These are phyloP conservation scores for Neostethus bicornis DNA, from an alignment of 2,797 vertebrate genomes.

Conservation along the genomic window DNA sequence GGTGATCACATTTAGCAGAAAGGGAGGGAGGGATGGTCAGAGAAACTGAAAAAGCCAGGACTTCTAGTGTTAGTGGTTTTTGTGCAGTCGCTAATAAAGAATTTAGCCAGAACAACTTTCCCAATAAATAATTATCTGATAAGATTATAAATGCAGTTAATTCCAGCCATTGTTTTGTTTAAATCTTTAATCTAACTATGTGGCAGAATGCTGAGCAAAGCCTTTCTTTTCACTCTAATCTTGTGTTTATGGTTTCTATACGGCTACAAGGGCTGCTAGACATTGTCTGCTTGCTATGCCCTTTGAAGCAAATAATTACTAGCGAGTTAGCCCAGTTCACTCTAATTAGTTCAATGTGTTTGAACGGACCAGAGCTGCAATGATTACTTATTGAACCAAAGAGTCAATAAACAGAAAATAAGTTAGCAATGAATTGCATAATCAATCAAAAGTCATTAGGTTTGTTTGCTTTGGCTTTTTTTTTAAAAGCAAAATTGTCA, in stretches of 20 bases:
- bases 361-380: conserved; percentile 8
- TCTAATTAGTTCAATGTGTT: conserved; percentile 24
- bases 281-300: conserved; percentile 7
- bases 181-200: background rate
- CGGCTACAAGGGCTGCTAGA: background rate
- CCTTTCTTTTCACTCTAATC: background rate
- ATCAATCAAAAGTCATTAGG: conserved; percentile 15
- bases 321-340: conserved; percentile 23
- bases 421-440: conserved; percentile 14
- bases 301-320: conserved; percentile 37
- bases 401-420: conserved; percentile 32
- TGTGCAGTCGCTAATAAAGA: too few species aligned
- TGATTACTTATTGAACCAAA: conserved; percentile 24
- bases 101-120: too few species aligned
- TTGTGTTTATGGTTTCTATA: background rate
- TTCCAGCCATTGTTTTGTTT: too few species aligned
- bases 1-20: too few species aligned
- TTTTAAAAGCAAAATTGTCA: conserved; percentile 5
- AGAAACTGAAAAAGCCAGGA: too few species aligned
- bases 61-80: too few species aligned
- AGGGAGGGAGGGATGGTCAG: too few species aligned
- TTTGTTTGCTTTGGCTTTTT: too few species aligned
- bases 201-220: background rate
- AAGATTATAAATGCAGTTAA: too few species aligned
- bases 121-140: too few species aligned